Evolutionary conservation across 2,888 invertebrate genomes (phyloP), one percentile per base, ranked within the genome.

Genomic region (Andrena bicolor): DNA sequence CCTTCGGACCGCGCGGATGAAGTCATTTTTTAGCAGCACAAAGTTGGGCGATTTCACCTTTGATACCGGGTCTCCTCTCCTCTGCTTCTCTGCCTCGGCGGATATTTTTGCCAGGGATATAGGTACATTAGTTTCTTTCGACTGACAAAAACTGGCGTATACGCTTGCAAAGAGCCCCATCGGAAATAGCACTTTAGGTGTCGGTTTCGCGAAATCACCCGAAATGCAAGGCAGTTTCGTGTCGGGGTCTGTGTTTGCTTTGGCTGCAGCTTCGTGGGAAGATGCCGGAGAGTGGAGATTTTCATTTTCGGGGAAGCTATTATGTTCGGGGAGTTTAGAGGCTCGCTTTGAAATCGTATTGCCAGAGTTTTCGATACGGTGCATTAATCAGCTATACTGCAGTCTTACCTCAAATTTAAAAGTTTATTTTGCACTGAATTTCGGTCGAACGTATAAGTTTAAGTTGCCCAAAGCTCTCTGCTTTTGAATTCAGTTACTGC

Each of bases 1-100:
- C 41, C 28, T 0, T 30, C 23, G 26, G 20, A 16, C 64, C n/a
- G 35, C 61, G 53, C 20, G 8, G 56, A 79, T 80, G 51, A 80
- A 80, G 80, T 41, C 63, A 63, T 79, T 58, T 32, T 10, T 41
- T 32, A 28, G 49, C 32, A 16, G 7, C 30, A 51, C 30, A 60
- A 69, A 41, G 66, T 70, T 60, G 51, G 60, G 60, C 51, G 66
- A 66, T 65, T 66, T 56, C 41, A 73, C 51, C 77, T 65, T 73
- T 77, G 60, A 53, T 28, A 1, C 20, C 49, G 20, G 10, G 23
- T 30, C 53, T 53, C 13, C 63, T 30, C 53, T 53, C 13, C 63
- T 26, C n/a, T 26, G 23, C 20, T 13, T 26, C 48, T 13, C 23
- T 28, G 13, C n/a, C 7, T 20, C n/a, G 35, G 32, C 26, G 2